Base-by-base conservation (phyloP, 2,797 vertebrate species). In the Champsocephalus gunnari region DNA sequence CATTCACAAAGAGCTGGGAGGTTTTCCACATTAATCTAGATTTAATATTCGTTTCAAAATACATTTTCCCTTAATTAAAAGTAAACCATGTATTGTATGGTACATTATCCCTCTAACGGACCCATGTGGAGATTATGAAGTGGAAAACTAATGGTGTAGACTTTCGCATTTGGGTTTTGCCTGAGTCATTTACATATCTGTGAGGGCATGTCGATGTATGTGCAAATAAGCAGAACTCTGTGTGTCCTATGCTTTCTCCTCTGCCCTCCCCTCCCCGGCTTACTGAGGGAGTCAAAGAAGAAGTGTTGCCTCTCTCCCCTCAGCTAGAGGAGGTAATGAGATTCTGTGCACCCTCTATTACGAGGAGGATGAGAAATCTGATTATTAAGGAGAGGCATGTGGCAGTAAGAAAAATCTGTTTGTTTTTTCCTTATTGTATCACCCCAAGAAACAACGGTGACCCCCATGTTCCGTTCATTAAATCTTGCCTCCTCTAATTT, bases 61-160 rank as follows among this genome's bases (percentile, higher is more conserved):
- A 90, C 82, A 93, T 97, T 97, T 98, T 95, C 91, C 93, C 96
- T 97, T 99, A 99, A 99, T 99, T 99, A 99, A 98, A 99, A 99
- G 95, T 96, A 98, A 98, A 98, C 95, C 97, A 94, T 97, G 96
- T 97, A 97, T 96, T 96, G 96, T 98, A 99, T 96, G 97, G 96
- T 98, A 99, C 98, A 99, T 99, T 99, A 99, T 99, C 96, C 95
- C 96, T 94, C 97, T 98, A 99, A 99, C 97, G 97, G 96, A 97
- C 97, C 96, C 98, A 97, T 98, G 97, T 96, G 96, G 97, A 96
- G 97, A 96, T 97, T 96, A 97, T 97, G 97, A 98, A 98, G 97
- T 97, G 97, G 96, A 98, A 98, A 98, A 98, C 97, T 98, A 99
- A 99, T 98, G 97, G 97, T 97, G 96, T 97, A 97, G 96, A 98